Conservation (phyloP, 2,888 invertebrate species). For the Deilephila porcellus region DNA sequence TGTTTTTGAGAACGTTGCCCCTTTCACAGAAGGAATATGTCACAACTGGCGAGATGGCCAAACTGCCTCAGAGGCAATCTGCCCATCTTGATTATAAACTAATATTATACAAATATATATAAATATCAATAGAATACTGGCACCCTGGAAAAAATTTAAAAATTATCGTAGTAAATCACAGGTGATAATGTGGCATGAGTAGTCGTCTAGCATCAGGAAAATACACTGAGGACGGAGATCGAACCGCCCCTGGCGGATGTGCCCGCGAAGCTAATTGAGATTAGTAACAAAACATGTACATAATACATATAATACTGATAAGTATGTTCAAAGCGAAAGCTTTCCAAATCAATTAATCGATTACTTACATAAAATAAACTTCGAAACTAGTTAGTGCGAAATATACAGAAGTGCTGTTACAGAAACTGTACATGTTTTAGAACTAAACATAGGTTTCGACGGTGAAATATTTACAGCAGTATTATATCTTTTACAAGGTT, state of each 20-base stretch:
- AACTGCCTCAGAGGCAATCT: constrained; percentile 78
- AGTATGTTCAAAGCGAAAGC: constrained; percentile 84
- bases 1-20: constrained; percentile 90
- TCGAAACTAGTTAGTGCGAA: constrained; percentile 83
- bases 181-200: constrained; percentile 62
- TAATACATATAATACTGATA: constrained; percentile 78
- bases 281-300: constrained; percentile 86
- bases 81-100: constrained; percentile 77
- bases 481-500: constrained; percentile 74
- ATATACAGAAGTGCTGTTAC: constrained; percentile 85
- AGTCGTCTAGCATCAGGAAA: constrained; percentile 71
- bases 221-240: constrained; percentile 55
- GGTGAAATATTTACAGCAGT: constrained; percentile 85
- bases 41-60: constrained; percentile 88
- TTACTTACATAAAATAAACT: constrained; percentile 81
- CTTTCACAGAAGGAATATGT: constrained; percentile 95
- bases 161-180: constrained; percentile 75
- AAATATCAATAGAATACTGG: constrained; percentile 62
- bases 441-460: constrained; percentile 84
- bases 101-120: constrained; percentile 68
- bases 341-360: constrained; percentile 80
- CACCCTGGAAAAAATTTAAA: constrained; percentile 83
- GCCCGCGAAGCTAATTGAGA: constrained; percentile 72
- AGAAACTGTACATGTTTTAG: constrained; percentile 86
- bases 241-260: constrained; percentile 65